Base-by-base conservation (phyloP, 92 coral and sea anemone species). In the Palythoa caribaeorum region DNA sequence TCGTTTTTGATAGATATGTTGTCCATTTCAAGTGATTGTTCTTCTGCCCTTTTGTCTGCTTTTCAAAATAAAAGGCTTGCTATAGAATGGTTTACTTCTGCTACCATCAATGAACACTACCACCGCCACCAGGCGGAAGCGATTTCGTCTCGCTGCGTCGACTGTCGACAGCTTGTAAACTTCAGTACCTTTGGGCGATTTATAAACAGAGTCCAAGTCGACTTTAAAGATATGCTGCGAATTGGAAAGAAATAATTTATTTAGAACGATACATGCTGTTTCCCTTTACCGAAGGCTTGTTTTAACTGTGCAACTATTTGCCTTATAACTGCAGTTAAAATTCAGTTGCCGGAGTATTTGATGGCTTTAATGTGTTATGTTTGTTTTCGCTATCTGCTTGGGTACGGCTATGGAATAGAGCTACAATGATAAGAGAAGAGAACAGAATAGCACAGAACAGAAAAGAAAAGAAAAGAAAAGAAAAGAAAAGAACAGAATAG, bases 141-240 rank as follows among this genome's bases (percentile, higher is more conserved):
- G 90, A 84, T 97, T 97, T 77, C 99, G 90, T 83, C 98, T 89
- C 28, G 91, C 92, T 1, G 97, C 84, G 83, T 97, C 99, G 75
- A 97, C 99, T 8, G 99, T 97, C 51, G 99, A 94, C 38, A 97
- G 98, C 74, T 97, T 97, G 86, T 97, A 97, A 1, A 97, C 98
- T n/a, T 97, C 97, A 10, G 91, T 90, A 60, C 97, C 97, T 40
- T 81, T 87, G 16, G 88, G 86, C 48, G 86, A 62, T 55, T 83
- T 40, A 62, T 90, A 87, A 21, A 87, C 90, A 1, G 90, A 85
- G 28, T 79, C 89, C 84, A 85, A 44, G 37, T 77, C 92, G 1
- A 92, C 79, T 15, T 85, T 72, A 44, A 86, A 90, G 3, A 80
- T 68, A 79, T 90, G 92, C 92, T 90, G 51, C 12, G 79, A 39